Conservation (phyloP, 2,113 vertebrate species). For the Zosterops hypoxanthus region DNA sequence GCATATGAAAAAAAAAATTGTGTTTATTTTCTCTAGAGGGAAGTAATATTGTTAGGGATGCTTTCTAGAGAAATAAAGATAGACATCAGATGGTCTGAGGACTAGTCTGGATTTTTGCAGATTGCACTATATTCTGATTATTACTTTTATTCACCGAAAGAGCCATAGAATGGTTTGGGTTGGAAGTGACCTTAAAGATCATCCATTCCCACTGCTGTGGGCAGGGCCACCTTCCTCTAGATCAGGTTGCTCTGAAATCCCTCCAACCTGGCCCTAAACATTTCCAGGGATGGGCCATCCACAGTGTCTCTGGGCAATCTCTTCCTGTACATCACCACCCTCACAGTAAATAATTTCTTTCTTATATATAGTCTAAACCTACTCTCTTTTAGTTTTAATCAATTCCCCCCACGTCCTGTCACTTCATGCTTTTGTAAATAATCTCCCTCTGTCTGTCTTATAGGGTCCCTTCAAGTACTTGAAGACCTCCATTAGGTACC, state of each 20-base stretch:
- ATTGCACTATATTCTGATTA: neutral
- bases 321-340: neutral
- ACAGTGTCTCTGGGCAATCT: neutral
- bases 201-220: neutral
- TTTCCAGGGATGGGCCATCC: neutral
- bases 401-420: neutral
- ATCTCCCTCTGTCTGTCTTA: neutral
- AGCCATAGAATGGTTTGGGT: neutral
- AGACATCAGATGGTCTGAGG: neutral
- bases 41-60: neutral
- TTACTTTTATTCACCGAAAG: neutral
- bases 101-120: neutral
- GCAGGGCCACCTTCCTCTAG: neutral
- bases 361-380: neutral
- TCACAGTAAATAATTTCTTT: neutral
- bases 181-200: neutral
- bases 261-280: neutral
- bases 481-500: accelerated
- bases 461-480: neutral
- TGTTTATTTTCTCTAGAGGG: neutral
- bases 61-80: neutral
- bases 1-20: neutral
- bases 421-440: neutral
- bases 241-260: neutral
- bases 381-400: neutral